Base-by-base conservation (phyloP, 2,888 invertebrate species). In the Diachrysia chrysitis region DNA sequence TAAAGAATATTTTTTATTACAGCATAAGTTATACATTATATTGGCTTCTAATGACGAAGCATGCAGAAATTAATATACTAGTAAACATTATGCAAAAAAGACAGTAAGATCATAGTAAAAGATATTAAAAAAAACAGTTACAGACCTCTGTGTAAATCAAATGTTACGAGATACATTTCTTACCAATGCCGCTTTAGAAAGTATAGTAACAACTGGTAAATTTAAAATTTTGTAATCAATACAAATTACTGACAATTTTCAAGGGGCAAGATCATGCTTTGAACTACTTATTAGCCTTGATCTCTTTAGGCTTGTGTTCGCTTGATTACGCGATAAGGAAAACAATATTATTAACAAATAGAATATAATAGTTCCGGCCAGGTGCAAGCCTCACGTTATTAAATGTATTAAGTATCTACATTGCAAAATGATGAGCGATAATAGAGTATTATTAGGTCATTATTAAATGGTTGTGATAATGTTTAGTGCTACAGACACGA, bases 211-310 rank as follows among this genome's bases (percentile, higher is more conserved):
- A 61, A 19, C 54, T 48, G 46, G 55, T 62, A 63, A 74, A 67
- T 66, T n/a, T 66, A 66, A n/a, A 67, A 58, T 79, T 78, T 81
- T 66, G 79, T 68, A 78, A 79, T 69, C 60, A 67, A 66, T 64
- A 70, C 42, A 60, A 60, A 74, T 78, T 73, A 69, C 53, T 59
- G 42, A 54, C 58, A 32, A 73, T 78, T 73, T 51, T 73, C 78
- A 73, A 78, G 75, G 58, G 42, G 69, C 74, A 75, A 73, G 75
- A 78, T 75, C 75, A 75, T 64, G 69, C 75, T 75, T 75, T 62
- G 21, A 75, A 78, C 64, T 62, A 57, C 53, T 65, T 63, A 10
- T 75, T 56, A 42, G 48, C 76, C 80, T 78, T 76, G 72, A 42
- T 64, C 56, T 32, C n/a, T 58, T n/a, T 2, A 58, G 51, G 37